Evolutionary conservation across 1,140 invertebrate species (phyloP).

Genomic region (Zaprionus inermis): DNA sequence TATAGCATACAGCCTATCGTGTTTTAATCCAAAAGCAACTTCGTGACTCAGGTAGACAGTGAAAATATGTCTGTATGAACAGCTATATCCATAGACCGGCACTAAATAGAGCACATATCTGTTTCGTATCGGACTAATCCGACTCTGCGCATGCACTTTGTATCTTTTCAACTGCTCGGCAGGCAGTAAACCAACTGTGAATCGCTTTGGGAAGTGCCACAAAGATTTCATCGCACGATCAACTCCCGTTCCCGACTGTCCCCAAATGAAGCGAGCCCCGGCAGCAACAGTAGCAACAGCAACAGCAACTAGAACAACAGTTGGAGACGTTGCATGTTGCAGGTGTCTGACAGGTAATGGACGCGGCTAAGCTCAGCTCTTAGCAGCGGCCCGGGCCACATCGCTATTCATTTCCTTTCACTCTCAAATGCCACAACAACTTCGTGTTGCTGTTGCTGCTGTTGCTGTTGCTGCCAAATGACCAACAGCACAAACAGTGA

Average conservation of each 20-base stretch:
- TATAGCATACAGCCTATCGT: no score
- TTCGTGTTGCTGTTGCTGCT: conserved; percentile 24
- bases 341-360: conserved; percentile 20
- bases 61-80: no score
- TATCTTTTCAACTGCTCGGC: not conserved
- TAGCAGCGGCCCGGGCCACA: not conserved
- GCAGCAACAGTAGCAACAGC: no score
- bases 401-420: conserved; percentile 18
- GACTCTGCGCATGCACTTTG: not conserved
- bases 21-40: no score
- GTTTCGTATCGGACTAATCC: not conserved
- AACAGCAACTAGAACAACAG: not conserved
- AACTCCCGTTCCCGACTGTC: not conserved
- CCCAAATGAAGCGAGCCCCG: not conserved
- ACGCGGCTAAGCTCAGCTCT: conserved; percentile 3
- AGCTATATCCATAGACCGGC: no score
- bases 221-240: not conserved
- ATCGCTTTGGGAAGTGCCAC: not conserved
- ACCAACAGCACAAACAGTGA: conserved; percentile 61
- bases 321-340: not conserved
- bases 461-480: conserved; percentile 61
- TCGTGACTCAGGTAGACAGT: no score
- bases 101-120: not conserved
- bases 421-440: conserved; percentile 31
- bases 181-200: not conserved